Evolutionary conservation across 2,888 invertebrate genomes (phyloP).

Genomic region (Charanyca ferruginea): DNA sequence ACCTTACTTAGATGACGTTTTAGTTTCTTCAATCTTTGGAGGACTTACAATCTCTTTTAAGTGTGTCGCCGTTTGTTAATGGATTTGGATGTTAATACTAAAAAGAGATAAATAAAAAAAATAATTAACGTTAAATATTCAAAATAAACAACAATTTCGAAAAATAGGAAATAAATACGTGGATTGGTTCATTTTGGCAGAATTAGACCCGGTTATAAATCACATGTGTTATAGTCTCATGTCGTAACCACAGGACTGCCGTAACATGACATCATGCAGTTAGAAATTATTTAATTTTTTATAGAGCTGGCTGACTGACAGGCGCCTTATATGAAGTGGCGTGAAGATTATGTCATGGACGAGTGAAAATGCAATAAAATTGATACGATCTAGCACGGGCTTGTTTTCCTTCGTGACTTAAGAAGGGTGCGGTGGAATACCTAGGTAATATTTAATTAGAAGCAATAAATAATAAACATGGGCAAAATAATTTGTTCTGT

Average conservation of each 20-base stretch:
- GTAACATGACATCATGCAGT: conserved; percentile 59
- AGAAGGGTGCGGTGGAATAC: not conserved
- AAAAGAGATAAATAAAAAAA: no score
- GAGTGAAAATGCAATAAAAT: conserved; percentile 78
- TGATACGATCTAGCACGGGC: conserved; percentile 58
- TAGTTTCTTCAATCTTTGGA: no score
- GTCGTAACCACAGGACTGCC: conserved; percentile 38
- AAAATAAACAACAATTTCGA: no score
- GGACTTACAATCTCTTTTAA: no score
- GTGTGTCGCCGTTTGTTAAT: no score
- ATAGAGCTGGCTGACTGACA: conserved; percentile 51
- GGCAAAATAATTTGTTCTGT: no score
- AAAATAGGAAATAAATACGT: no score
- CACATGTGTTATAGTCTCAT: conserved; percentile 1
- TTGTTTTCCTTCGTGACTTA: conserved; percentile 15
- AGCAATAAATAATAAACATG: no score
- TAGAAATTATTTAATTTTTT: conserved; percentile 65
- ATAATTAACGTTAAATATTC: no score
- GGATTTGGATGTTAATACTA: no score
- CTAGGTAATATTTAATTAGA: not conserved
- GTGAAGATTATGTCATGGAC: conserved; percentile 73
- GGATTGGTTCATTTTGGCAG: no score
- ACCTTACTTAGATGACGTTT: no score
- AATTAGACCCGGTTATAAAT: conserved; percentile 24
- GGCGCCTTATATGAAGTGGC: conserved; percentile 59